Percentiles rank a stretch among this genome's conserved stretches.
These are phyloP conservation scores for Phengaris arion DNA, from an alignment of 2,888 invertebrate species.

Conservation along the genomic window DNA sequence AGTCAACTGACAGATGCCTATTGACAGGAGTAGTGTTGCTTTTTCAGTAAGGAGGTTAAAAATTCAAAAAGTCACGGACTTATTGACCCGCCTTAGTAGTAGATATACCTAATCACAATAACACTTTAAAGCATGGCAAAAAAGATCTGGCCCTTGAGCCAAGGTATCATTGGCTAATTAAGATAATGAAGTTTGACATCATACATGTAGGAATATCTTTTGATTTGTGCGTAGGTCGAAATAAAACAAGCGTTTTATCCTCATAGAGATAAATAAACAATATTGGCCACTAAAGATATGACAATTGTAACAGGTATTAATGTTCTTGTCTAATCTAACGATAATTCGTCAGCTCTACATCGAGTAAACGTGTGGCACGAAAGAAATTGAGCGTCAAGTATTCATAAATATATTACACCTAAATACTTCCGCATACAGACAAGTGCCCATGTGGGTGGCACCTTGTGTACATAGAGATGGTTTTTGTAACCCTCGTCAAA, in stretches of 20 bases:
- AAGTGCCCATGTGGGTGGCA: slow-evolving; percentile 63
- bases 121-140: no score
- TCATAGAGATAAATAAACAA: neutral
- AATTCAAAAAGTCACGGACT: no score
- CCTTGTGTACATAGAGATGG: slow-evolving; percentile 44
- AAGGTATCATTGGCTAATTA: no score
- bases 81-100: no score
- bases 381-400: slow-evolving; percentile 34
- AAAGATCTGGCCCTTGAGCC: no score
- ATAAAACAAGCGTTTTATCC: neutral
- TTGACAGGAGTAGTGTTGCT: no score
- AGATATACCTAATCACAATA: no score
- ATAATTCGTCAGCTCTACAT: slow-evolving; percentile 1
- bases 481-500: slow-evolving; percentile 54
- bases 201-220: neutral
- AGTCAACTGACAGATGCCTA: no score
- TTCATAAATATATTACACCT: slow-evolving; percentile 36
- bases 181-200: no score
- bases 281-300: slow-evolving; percentile 2
- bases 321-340: slow-evolving; percentile 18
- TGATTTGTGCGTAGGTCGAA: neutral
- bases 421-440: slow-evolving; percentile 52
- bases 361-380: neutral
- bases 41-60: no score
- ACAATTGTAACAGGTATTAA: neutral